phyloP scores from a whole-genome alignment of 2,888 invertebrate species.

The Pristionchus entomophagus region DNA sequence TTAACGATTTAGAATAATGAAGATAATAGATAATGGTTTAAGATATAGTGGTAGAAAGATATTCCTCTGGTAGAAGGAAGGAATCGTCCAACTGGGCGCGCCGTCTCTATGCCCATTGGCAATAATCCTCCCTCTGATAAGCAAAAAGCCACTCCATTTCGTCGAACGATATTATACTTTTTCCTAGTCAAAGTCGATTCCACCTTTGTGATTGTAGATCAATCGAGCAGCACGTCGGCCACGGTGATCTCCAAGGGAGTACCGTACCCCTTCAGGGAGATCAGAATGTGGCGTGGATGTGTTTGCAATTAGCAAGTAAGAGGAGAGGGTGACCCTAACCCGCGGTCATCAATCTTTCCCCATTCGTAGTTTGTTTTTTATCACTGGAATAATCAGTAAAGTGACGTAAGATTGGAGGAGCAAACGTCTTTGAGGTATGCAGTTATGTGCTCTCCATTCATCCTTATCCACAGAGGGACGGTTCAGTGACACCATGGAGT shows the following conservation, averaged over 20 bases:
- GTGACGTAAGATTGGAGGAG: slow-evolving; percentile 22
- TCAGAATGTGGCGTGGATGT: slow-evolving; percentile 3
- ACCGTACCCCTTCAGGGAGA: neutral
- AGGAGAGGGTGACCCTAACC: neutral
- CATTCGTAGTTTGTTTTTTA: slow-evolving; percentile 31
- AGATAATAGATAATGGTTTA: neutral
- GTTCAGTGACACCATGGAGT: neutral
- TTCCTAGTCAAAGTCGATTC: neutral
- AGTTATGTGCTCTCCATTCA: slow-evolving; percentile 20
- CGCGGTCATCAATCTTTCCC: slow-evolving; percentile 1
- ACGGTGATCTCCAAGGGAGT: neutral
- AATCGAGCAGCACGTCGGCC: neutral
- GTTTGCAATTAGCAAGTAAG: neutral
- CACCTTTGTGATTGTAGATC: neutral
- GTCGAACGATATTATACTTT: neutral
- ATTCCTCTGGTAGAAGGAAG: no score
- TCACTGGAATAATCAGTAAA: slow-evolving; percentile 17
- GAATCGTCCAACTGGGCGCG: neutral
- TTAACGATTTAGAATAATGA: neutral
- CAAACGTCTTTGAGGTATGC: slow-evolving; percentile 27
- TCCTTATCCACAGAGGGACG: neutral
- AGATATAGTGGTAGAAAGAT: no score
- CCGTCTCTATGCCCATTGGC: neutral
- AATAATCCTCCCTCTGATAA: slow-evolving; percentile 38
- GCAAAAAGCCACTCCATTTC: neutral